Evolutionary conservation across 2,797 vertebrate genomes (phyloP).

Genomic region (Falco peregrinus): DNA sequence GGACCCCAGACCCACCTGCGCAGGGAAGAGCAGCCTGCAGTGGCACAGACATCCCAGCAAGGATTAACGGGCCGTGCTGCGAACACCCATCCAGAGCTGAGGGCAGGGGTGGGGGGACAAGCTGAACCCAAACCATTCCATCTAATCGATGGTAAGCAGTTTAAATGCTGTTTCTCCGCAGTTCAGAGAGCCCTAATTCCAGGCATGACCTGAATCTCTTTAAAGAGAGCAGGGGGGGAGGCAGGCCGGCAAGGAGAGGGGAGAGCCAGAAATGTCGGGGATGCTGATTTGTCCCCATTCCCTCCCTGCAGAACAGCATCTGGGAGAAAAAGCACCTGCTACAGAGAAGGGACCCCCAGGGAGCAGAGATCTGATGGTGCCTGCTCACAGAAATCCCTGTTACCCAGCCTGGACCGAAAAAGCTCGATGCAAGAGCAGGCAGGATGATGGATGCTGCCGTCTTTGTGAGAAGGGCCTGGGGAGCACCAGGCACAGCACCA

Average conservation of each 20-base stretch:
- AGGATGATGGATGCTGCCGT: background rate
- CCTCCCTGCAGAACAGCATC: background rate
- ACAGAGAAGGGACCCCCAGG: background rate
- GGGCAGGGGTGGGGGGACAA: background rate
- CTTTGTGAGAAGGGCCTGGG: background rate
- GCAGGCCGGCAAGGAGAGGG: background rate
- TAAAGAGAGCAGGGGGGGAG: background rate
- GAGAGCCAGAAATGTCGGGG: background rate
- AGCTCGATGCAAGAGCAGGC: background rate
- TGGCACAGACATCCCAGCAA: background rate
- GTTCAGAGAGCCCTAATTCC: constrained; percentile 59
- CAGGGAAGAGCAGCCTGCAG: background rate
- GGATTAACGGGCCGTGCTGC: fast-evolving
- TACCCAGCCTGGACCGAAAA: background rate
- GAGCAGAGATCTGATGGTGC: background rate
- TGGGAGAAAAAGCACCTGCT: constrained; percentile 4
- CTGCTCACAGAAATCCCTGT: background rate
- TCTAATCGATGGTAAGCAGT: constrained; percentile 41
- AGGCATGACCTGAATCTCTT: constrained; percentile 57
- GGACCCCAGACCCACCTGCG: background rate
- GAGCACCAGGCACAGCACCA: background rate
- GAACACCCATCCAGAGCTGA: background rate
- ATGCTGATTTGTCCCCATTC: constrained; percentile 1
- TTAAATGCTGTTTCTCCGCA: constrained; percentile 14
- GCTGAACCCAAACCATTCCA: constrained; percentile 15